These are phyloP conservation scores for Actinopyga echinites DNA, from an alignment of 53 echinoderm and acorn worm genomes.

Conservation along the genomic window DNA sequence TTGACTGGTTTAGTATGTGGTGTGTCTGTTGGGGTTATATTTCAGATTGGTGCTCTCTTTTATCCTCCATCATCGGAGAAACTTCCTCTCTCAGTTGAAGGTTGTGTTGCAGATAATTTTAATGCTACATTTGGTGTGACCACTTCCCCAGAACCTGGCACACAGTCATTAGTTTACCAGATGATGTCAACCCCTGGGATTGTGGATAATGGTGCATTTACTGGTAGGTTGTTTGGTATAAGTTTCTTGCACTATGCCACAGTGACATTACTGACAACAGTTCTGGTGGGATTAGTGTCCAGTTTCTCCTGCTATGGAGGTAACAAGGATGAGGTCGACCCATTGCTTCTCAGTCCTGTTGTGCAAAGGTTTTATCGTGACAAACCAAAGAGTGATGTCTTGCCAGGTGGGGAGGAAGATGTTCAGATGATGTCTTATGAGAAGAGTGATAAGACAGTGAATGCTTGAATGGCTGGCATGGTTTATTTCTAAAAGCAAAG, in stretches of 20 bases:
- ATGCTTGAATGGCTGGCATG: no score
- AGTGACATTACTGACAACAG: not conserved
- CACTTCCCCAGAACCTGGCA: not conserved
- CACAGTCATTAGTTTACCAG: not conserved
- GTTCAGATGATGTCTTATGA: no score
- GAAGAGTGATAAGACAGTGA: no score
- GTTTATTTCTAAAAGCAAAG: no score
- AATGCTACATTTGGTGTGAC: not conserved
- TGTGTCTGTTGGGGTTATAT: conserved; percentile 5
- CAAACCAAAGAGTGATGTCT: no score
- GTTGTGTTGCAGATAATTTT: not conserved
- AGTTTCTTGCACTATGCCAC: conserved; percentile 13
- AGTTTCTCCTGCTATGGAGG: not conserved
- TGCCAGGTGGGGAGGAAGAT: no score
- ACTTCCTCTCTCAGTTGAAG: conserved; percentile 4
- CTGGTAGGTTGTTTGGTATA: conserved; percentile 15
- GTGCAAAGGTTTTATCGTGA: not conserved
- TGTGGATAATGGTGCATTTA: not conserved
- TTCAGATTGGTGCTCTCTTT: conserved; percentile 9
- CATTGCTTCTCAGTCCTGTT: conserved; percentile 1
- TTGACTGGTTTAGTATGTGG: not conserved
- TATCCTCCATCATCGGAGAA: not conserved
- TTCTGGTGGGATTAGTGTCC: conserved; percentile 5
- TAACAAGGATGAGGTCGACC: not conserved
- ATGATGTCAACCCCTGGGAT: not conserved